Percentiles rank a stretch among this genome's conserved stretches.
Conservation (phyloP, 2,888 invertebrate genomes). For the Trichacis sp. region DNA sequence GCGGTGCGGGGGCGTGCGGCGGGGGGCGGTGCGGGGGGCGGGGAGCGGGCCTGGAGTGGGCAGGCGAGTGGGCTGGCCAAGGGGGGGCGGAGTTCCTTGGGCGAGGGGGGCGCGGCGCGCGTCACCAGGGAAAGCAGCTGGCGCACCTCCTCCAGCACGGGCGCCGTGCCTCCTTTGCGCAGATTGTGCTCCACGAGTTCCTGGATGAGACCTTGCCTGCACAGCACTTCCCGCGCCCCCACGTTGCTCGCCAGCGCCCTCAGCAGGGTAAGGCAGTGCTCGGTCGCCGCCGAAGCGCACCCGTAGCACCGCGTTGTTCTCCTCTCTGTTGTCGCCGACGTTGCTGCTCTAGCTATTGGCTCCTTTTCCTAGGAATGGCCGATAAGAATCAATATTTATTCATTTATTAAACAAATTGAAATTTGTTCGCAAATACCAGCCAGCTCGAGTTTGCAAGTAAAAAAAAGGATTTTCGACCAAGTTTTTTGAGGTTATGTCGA, state of each 20-base stretch:
- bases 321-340: too few species aligned
- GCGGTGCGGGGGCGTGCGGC: slow-evolving; percentile 91
- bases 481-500: too few species aligned
- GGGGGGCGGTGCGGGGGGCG: slow-evolving; percentile 78
- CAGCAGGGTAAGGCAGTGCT: slow-evolving; percentile 92
- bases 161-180: slow-evolving; percentile 81
- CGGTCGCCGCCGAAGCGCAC: slow-evolving; percentile 90
- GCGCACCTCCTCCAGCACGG: slow-evolving; percentile 90
- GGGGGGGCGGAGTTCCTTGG: slow-evolving; percentile 85
- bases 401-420: too few species aligned
- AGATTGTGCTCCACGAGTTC: slow-evolving; percentile 92
- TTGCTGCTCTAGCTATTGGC: too few species aligned
- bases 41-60: slow-evolving; percentile 81
- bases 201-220: slow-evolving; percentile 87
- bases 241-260: slow-evolving; percentile 88
- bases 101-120: slow-evolving; percentile 85
- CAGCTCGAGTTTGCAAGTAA: too few species aligned
- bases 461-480: too few species aligned
- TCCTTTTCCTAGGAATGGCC: too few species aligned
- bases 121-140: slow-evolving; percentile 90
- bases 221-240: slow-evolving; percentile 80
- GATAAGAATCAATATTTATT: too few species aligned
- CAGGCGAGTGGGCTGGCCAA: slow-evolving; percentile 88
- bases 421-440: too few species aligned
- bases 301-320: slow-evolving; percentile 85